Percentiles rank a stretch among this genome's conserved stretches.
Conservation (phyloP, 2,888 invertebrate species). For the Cataglyphis albicans region DNA sequence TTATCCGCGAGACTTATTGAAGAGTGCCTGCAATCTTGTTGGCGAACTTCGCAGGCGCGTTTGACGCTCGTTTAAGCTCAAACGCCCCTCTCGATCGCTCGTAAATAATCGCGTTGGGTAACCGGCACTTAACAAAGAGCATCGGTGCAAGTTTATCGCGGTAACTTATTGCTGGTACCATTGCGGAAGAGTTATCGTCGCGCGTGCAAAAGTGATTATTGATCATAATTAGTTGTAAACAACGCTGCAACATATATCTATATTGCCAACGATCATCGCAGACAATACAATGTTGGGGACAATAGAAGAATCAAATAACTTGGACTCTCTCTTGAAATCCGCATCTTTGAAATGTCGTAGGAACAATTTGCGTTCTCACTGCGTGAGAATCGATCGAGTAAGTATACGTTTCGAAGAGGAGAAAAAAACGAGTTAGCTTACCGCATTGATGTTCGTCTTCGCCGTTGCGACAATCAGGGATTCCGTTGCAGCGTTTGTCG, state of each 20-base stretch:
- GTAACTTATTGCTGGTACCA: constrained; percentile 36
- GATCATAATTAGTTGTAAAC: constrained; percentile 7
- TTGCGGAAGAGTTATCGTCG: constrained; percentile 30
- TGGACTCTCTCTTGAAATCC: constrained; percentile 21
- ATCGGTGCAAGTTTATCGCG: constrained; percentile 35
- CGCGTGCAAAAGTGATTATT: constrained; percentile 35
- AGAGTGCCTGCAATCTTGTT: constrained; percentile 42
- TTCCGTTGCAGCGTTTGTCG: constrained; percentile 87
- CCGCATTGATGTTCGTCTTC: constrained; percentile 88
- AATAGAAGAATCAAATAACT: not conserved
- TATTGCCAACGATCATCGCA: not conserved
- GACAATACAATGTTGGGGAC: not conserved
- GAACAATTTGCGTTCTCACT: not conserved
- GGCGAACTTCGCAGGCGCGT: constrained; percentile 49
- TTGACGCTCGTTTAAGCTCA: constrained; percentile 46
- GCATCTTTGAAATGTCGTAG: constrained; percentile 8
- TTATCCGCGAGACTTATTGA: constrained; percentile 42
- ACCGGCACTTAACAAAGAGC: constrained; percentile 41
- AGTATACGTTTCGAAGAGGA: not conserved
- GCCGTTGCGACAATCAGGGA: constrained; percentile 87
- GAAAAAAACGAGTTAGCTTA: constrained; percentile 74
- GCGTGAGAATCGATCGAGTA: constrained; percentile 14
- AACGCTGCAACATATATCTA: not conserved
- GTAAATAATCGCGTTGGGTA: constrained; percentile 50
- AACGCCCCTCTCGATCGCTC: constrained; percentile 48